Percentiles rank a stretch among this genome's conserved stretches.
phyloP scores from a whole-genome alignment of 2,888 invertebrate species.

The Elegia similella region DNA sequence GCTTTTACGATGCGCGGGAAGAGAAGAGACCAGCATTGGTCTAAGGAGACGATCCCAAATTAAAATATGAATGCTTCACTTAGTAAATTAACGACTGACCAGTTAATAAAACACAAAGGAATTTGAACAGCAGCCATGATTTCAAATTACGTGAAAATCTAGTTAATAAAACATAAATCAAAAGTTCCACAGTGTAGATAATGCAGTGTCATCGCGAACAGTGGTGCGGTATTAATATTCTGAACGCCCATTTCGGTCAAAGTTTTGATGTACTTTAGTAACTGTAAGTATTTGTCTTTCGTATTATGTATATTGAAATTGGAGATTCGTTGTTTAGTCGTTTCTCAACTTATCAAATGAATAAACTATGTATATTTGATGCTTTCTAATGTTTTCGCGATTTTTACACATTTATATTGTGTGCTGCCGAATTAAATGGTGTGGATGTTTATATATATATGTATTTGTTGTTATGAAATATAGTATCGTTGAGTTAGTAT shows the following conservation, averaged over 20 bases:
- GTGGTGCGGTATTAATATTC: conserved; percentile 5
- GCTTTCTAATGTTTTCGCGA: too few relatives aligned
- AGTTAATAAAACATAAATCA: conserved; percentile 19
- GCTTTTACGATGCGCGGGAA: too few relatives aligned
- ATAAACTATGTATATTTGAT: too few relatives aligned
- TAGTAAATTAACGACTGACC: neutral
- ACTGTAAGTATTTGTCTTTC: neutral
- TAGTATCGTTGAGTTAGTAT: too few relatives aligned
- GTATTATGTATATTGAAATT: neutral
- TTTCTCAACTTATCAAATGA: too few relatives aligned
- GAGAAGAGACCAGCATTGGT: too few relatives aligned
- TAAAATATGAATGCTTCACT: too few relatives aligned
- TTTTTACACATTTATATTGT: too few relatives aligned
- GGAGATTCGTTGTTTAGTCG: neutral
- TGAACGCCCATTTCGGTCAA: conserved; percentile 2
- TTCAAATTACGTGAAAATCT: conserved; percentile 13
- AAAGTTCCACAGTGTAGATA: conserved; percentile 17
- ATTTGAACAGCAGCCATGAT: conserved; percentile 1
- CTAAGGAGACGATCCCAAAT: too few relatives aligned
- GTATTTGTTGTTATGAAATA: too few relatives aligned
- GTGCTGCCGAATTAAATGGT: too few relatives aligned
- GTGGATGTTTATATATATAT: too few relatives aligned
- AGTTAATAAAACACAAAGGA: neutral
- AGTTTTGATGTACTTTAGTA: conserved; percentile 6
- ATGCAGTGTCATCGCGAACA: conserved; percentile 17